A percentile compares a stretch with the other conserved stretches of the same genome.
Evolutionary conservation across 1,140 invertebrate genomes (phyloP).

Genomic region (Epicauta chinensis): DNA sequence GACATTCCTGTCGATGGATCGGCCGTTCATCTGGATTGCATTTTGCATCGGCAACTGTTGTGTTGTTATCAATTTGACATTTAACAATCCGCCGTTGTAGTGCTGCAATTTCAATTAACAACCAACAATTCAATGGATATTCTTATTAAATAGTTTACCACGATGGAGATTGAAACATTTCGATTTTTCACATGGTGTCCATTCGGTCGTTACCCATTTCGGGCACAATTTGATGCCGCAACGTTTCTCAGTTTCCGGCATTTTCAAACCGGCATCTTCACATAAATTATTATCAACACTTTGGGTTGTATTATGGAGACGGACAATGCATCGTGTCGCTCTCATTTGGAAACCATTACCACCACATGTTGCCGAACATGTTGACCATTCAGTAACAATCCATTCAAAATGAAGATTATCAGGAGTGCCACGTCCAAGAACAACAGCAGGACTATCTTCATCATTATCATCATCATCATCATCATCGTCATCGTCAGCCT

Average conservation of each 20-base stretch:
- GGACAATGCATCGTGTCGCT: slow-evolving; percentile 60
- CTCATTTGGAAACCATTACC: slow-evolving; percentile 67
- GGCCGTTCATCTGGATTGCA: slow-evolving; percentile 67
- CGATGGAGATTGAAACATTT: slow-evolving; percentile 71
- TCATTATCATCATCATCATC: slow-evolving; percentile 16
- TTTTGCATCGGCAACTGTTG: slow-evolving; percentile 48
- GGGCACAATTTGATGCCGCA: slow-evolving; percentile 69
- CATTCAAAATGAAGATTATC: slow-evolving; percentile 66
- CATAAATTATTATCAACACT: slow-evolving; percentile 60
- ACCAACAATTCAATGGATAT: not conserved
- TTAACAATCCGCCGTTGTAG: slow-evolving; percentile 67
- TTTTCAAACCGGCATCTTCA: slow-evolving; percentile 58
- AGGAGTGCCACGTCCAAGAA: slow-evolving; percentile 43
- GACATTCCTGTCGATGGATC: slow-evolving; percentile 65
- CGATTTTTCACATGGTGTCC: slow-evolving; percentile 63
- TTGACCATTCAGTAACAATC: slow-evolving; percentile 76
- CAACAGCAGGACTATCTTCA: slow-evolving; percentile 34
- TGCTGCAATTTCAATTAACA: slow-evolving; percentile 45
- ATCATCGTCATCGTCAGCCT: slow-evolving; percentile 6
- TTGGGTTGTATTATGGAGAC: slow-evolving; percentile 50
- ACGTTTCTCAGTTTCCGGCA: slow-evolving; percentile 58
- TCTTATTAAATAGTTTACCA: slow-evolving; percentile 44
- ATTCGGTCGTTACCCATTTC: slow-evolving; percentile 63
- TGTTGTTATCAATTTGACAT: slow-evolving; percentile 62
- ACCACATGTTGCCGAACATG: slow-evolving; percentile 81